Evolutionary conservation across 2,797 vertebrate species (phyloP).

Genomic region (Ciconia nigra): DNA sequence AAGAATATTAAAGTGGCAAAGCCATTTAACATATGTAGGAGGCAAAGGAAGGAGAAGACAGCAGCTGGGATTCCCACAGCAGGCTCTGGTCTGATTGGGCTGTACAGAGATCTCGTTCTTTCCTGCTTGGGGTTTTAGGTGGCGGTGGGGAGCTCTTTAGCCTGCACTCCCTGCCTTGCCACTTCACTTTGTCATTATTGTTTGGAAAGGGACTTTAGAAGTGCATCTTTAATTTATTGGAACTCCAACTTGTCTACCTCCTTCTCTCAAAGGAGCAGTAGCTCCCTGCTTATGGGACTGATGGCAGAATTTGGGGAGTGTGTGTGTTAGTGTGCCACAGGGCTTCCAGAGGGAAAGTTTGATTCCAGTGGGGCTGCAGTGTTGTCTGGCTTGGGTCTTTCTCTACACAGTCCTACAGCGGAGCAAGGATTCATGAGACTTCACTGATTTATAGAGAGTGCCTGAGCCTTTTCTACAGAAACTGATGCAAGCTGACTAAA

Average conservation of each 20-base stretch:
- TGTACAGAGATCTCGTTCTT: neutral
- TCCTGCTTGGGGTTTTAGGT: neutral
- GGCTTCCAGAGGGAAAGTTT: neutral
- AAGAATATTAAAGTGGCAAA: neutral
- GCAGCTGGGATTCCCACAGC: neutral
- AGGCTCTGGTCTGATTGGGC: neutral
- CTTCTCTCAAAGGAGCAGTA: neutral
- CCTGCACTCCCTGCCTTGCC: neutral
- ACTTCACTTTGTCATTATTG: neutral
- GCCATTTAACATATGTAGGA: neutral
- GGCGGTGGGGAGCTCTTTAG: neutral
- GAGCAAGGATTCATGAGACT: neutral
- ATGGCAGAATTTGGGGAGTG: neutral
- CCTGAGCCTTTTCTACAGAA: neutral
- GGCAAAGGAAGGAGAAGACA: neutral
- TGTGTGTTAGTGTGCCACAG: neutral
- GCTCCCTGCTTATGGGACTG: neutral
- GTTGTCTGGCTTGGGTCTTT: rapidly evolving
- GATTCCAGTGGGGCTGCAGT: neutral
- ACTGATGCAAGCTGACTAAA: neutral
- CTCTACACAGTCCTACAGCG: neutral
- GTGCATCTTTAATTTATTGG: neutral
- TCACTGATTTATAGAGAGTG: neutral
- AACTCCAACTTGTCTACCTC: neutral
- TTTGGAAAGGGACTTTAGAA: neutral